Percentiles rank a stretch among this genome's conserved stretches.
These are phyloP conservation scores for Frieseomelitta varia DNA, from an alignment of 1,140 invertebrate genomes.

Conservation along the genomic window DNA sequence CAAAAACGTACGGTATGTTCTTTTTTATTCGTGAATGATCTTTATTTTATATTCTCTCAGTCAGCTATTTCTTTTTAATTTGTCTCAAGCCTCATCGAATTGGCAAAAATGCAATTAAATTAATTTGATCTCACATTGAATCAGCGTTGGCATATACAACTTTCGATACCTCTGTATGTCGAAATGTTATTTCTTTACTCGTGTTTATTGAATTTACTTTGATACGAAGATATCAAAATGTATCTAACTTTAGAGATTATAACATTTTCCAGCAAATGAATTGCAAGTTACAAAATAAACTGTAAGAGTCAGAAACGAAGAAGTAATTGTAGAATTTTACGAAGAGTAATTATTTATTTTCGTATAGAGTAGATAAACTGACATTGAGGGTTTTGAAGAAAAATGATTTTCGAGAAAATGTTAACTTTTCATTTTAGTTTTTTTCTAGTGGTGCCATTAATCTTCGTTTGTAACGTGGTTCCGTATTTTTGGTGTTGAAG, in stretches of 20 bases:
- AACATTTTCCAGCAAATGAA: background rate
- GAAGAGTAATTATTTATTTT: background rate
- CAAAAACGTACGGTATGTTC: background rate
- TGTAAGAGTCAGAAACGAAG: background rate
- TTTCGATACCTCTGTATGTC: background rate
- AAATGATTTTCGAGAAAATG: background rate
- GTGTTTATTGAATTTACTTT: background rate
- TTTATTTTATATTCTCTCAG: background rate
- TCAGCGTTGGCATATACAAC: no score
- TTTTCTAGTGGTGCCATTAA: background rate
- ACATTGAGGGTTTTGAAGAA: background rate
- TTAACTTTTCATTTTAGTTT: background rate
- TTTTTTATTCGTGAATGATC: background rate
- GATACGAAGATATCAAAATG: background rate
- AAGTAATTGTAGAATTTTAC: background rate
- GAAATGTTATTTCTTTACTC: background rate
- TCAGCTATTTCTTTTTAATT: background rate
- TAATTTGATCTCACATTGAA: background rate
- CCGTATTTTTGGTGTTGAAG: slow-evolving; percentile 3
- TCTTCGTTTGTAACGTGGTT: background rate
- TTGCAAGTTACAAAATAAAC: background rate
- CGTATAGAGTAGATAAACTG: no score
- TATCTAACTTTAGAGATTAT: background rate
- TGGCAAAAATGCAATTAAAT: background rate
- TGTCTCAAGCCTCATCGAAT: background rate